Percentiles rank a stretch among this genome's conserved stretches.
Evolutionary conservation across 2,888 invertebrate species (phyloP).

Genomic region (Drosophila histrio): DNA sequence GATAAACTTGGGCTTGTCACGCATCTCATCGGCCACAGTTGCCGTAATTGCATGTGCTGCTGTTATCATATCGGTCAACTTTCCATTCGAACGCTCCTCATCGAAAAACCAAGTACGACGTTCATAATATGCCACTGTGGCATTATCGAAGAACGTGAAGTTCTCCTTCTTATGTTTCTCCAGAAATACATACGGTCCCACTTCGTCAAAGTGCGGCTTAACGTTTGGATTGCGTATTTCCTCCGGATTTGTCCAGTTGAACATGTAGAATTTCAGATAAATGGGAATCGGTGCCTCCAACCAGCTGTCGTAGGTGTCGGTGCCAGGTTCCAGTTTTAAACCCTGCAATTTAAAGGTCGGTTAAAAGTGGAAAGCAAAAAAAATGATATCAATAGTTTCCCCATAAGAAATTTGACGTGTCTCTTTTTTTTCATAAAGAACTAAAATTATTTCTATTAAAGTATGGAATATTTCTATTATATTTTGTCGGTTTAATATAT

Average conservation of each 20-base stretch:
- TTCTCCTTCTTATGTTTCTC: slow-evolving; percentile 83
- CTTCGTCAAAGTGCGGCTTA: slow-evolving; percentile 87
- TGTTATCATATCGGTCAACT: slow-evolving; percentile 88
- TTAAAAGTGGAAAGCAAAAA: too few species aligned
- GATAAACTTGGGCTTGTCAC: slow-evolving; percentile 83
- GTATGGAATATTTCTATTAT: too few species aligned
- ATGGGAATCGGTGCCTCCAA: slow-evolving; percentile 92
- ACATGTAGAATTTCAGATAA: slow-evolving; percentile 90
- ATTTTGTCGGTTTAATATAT: too few species aligned
- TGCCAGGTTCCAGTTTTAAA: slow-evolving; percentile 87
- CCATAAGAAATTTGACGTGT: too few species aligned
- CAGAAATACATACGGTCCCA: slow-evolving; percentile 87
- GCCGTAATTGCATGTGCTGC: slow-evolving; percentile 91
- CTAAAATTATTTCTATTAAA: too few species aligned
- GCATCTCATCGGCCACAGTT: slow-evolving; percentile 87
- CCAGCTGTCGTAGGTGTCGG: slow-evolving; percentile 90
- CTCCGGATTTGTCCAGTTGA: slow-evolving; percentile 91
- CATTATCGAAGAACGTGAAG: slow-evolving; percentile 88
- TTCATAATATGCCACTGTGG: slow-evolving; percentile 91
- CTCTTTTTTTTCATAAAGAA: too few species aligned
- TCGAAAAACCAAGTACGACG: slow-evolving; percentile 90
- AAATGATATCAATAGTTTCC: too few species aligned
- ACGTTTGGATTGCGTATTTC: slow-evolving; percentile 85
- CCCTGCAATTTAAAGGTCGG: too few species aligned
- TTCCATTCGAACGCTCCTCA: slow-evolving; percentile 88